Conservation (phyloP, 92 coral and sea anemone genomes). For the Blastomussa wellsi region DNA sequence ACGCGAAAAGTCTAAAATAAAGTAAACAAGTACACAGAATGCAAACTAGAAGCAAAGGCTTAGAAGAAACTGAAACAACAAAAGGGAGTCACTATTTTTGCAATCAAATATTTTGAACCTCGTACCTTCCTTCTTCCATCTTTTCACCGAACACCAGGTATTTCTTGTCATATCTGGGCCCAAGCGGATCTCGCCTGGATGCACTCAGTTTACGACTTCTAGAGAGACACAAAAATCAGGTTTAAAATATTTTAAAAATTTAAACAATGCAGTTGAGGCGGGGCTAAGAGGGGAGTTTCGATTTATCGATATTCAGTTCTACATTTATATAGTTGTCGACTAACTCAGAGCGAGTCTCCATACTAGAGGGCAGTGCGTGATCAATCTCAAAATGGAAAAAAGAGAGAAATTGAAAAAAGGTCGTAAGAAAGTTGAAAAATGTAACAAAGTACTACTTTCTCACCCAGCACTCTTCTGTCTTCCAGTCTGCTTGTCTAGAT, state of each 20-base stretch:
- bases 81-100: background rate
- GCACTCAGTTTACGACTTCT: conserved; percentile 71
- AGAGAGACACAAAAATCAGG: background rate
- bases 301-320: too few relatives aligned
- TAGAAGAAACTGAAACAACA: background rate
- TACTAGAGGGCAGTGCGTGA: too few relatives aligned
- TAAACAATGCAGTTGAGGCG: too few relatives aligned
- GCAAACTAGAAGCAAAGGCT: background rate
- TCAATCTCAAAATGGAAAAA: background rate
- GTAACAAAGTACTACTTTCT: background rate
- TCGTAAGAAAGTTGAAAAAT: background rate
- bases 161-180: conserved; percentile 85
- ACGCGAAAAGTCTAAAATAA: background rate
- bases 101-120: background rate
- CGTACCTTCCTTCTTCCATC: conserved; percentile 80
- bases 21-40: background rate
- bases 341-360: background rate
- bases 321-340: too few relatives aligned
- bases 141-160: conserved; percentile 93
- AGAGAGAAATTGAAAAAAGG: background rate
- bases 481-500: conserved; percentile 32
- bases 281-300: too few relatives aligned
- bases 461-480: conserved; percentile 53
- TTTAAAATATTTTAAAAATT: background rate
- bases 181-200: conserved; percentile 54